Evolutionary conservation across 53 echinoderm and acorn worm genomes (phyloP).

Genomic region (Luidia sarsii): DNA sequence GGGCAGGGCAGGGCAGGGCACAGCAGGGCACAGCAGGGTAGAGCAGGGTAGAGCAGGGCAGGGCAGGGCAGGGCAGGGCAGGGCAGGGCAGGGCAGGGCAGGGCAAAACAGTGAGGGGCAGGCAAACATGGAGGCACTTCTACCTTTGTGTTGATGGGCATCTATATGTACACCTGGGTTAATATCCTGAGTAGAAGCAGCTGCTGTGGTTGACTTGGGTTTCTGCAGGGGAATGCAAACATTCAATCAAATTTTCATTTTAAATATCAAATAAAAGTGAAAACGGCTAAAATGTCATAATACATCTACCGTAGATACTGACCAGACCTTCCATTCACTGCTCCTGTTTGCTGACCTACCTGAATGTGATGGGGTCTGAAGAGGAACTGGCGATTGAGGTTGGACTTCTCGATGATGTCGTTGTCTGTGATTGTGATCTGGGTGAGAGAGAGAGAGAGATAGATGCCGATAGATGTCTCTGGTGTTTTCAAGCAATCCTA

Average conservation of each 20-base stretch:
- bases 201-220: slow-evolving; percentile 93
- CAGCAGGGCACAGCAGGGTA: no score
- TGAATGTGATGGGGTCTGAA: slow-evolving; percentile 98
- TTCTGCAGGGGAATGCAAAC: slow-evolving; percentile 60
- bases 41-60: no score
- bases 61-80: no score
- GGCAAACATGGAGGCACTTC: no score
- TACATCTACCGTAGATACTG: no score
- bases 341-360: no score
- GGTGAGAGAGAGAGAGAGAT: not conserved
- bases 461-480: not conserved
- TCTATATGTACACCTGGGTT: slow-evolving; percentile 73
- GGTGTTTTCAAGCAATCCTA: not conserved
- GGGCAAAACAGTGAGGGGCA: no score
- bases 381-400: slow-evolving; percentile 95
- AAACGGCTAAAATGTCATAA: no score
- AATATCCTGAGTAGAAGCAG: slow-evolving; percentile 76
- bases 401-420: slow-evolving; percentile 97
- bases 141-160: slow-evolving; percentile 93
- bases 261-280: no score
- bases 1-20: no score
- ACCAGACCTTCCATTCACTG: no score
- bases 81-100: no score
- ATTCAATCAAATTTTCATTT: not conserved
- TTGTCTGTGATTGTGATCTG: slow-evolving; percentile 96